Percentiles rank a stretch among this genome's conserved stretches.
phyloP scores from a whole-genome alignment of 2,888 invertebrate genomes.

The Cistogaster globosa region DNA sequence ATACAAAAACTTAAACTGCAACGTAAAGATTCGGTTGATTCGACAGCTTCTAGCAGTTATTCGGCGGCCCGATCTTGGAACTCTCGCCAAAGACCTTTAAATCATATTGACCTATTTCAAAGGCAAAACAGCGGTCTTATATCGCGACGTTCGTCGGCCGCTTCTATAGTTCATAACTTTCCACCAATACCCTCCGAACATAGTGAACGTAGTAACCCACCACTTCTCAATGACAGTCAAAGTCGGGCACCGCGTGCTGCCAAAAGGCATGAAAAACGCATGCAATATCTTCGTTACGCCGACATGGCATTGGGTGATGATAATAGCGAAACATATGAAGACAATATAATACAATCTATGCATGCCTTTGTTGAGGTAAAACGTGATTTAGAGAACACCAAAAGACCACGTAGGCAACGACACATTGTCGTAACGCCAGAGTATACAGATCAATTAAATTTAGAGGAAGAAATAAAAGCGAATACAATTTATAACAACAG shows the following conservation, averaged over 20 bases:
- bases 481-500: conserved; percentile 2
- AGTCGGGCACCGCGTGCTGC: conserved; percentile 41
- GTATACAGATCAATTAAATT: conserved; percentile 21
- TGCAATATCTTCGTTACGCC: conserved; percentile 79
- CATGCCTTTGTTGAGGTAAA: conserved; percentile 81
- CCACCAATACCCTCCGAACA: conserved; percentile 77
- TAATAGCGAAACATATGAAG: conserved; percentile 76
- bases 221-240: conserved; percentile 22
- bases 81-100: conserved; percentile 73
- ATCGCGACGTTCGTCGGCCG: conserved; percentile 79
- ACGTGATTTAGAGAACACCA: conserved; percentile 77
- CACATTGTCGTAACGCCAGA: neutral
- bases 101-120: conserved; percentile 78
- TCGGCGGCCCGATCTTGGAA: conserved; percentile 75
- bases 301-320: conserved; percentile 80
- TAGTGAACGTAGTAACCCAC: conserved; percentile 48
- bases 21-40: conserved; percentile 76
- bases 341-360: conserved; percentile 80
- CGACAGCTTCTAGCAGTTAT: conserved; percentile 76
- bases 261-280: conserved; percentile 71
- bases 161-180: conserved; percentile 80
- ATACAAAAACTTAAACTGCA: conserved; percentile 57
- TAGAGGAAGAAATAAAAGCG: neutral
- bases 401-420: conserved; percentile 53
- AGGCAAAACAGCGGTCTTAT: conserved; percentile 80